Conservation (phyloP, 2,797 vertebrate genomes). For the Hyperoplus immaculatus region DNA sequence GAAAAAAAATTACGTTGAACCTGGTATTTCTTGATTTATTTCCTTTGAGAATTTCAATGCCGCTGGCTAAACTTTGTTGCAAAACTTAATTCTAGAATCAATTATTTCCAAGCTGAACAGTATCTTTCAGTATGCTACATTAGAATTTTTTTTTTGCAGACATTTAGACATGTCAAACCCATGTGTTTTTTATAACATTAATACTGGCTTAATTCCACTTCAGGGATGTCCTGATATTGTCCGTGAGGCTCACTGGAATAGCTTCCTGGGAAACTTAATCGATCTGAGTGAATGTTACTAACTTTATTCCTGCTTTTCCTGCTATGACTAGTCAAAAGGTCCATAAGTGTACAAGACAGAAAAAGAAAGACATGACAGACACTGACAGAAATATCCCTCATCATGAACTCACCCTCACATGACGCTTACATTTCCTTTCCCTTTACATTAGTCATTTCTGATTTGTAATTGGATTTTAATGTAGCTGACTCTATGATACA, state of each 20-base stretch:
- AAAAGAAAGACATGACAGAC: constrained; percentile 21
- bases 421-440: background rate
- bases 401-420: constrained; percentile 17
- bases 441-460: constrained; percentile 32
- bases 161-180: background rate
- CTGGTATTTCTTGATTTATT: no score
- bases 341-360: background rate
- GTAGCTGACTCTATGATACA: constrained; percentile 3
- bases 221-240: background rate
- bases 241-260: background rate
- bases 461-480: constrained; percentile 24
- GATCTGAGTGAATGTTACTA: background rate
- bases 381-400: constrained; percentile 21
- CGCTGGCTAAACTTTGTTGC: no score
- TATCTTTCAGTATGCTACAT: background rate
- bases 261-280: background rate
- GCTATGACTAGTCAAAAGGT: background rate
- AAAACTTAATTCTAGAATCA: no score
- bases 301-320: constrained; percentile 10
- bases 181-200: constrained; percentile 11
- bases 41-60: no score
- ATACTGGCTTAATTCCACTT: background rate
- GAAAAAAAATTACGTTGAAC: no score
- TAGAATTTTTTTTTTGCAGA: background rate
- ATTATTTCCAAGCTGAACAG: background rate